A percentile compares a stretch with the other conserved stretches of the same genome.
Conservation (phyloP, 2,113 vertebrate genomes). For the Halcyon malimbica region DNA sequence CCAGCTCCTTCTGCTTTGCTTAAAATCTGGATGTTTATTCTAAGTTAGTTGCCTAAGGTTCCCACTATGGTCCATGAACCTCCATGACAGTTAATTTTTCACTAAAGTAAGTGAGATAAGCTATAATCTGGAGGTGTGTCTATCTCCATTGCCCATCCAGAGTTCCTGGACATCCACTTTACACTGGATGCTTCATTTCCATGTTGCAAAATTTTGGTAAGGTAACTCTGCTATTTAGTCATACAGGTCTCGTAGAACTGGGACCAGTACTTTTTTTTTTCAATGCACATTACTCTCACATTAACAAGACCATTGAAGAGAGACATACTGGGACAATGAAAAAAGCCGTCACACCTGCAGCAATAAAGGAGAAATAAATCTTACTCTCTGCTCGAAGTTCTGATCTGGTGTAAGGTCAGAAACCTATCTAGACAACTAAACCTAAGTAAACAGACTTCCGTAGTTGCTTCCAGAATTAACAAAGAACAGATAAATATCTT, state of each 20-base stretch:
- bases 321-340: neutral
- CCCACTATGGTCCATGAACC: neutral
- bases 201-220: neutral
- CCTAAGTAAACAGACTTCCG: neutral
- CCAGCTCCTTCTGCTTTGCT: neutral
- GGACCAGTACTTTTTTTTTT: neutral
- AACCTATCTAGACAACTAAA: neutral
- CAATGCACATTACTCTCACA: neutral
- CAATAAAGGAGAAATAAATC: neutral
- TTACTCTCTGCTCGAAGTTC: neutral
- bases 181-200: neutral
- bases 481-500: slow-evolving; percentile 29
- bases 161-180: neutral
- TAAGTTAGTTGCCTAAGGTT: neutral
- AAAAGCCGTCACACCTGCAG: neutral
- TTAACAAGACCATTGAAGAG: neutral
- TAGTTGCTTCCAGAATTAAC: slow-evolving; percentile 28
- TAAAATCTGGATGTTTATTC: neutral
- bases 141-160: neutral
- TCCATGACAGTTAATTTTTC: neutral
- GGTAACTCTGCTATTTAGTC: neutral
- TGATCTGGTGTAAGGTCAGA: neutral
- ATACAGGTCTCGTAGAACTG: neutral
- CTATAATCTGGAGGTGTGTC: neutral
- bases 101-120: neutral